phyloP scores from a whole-genome alignment of 2,888 invertebrate species.

The Leptopterna dolabrata region DNA sequence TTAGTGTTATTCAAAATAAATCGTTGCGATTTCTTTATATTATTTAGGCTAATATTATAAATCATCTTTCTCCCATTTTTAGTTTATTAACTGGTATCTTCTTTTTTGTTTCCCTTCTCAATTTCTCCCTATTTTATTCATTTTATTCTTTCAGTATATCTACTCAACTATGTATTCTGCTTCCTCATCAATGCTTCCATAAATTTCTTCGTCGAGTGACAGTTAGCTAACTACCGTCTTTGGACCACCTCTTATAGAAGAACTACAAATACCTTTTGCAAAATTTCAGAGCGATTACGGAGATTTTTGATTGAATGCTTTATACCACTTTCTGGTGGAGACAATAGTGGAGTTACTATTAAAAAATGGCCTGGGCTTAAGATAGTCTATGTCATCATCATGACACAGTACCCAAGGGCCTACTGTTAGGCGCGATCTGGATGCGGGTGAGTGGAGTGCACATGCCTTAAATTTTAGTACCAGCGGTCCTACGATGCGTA shows the following conservation, averaged over 20 bases:
- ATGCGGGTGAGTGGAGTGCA: not conserved
- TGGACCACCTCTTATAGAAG: not conserved
- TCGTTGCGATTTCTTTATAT: too few species aligned
- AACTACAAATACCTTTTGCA: not conserved
- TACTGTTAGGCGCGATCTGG: not conserved
- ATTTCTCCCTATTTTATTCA: too few species aligned
- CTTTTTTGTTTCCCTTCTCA: too few species aligned
- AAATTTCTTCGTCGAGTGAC: not conserved
- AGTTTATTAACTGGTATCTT: too few species aligned
- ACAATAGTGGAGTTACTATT: not conserved
- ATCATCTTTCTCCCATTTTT: too few species aligned
- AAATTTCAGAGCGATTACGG: not conserved
- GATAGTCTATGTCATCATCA: not conserved
- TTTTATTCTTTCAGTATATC: too few species aligned
- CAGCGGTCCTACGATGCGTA: not conserved
- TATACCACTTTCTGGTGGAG: not conserved
- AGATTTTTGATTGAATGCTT: not conserved
- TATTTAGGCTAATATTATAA: too few species aligned
- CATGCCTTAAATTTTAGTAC: not conserved
- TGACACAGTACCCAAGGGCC: not conserved
- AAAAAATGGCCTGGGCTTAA: not conserved
- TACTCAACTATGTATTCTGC: too few species aligned
- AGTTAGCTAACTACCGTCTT: not conserved
- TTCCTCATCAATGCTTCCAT: too few species aligned
- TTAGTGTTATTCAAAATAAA: too few species aligned